Percentiles rank a stretch among this genome's conserved stretches.
These are phyloP conservation scores for Xenopus borealis DNA, from an alignment of 2,113 vertebrate species.

Conservation along the genomic window DNA sequence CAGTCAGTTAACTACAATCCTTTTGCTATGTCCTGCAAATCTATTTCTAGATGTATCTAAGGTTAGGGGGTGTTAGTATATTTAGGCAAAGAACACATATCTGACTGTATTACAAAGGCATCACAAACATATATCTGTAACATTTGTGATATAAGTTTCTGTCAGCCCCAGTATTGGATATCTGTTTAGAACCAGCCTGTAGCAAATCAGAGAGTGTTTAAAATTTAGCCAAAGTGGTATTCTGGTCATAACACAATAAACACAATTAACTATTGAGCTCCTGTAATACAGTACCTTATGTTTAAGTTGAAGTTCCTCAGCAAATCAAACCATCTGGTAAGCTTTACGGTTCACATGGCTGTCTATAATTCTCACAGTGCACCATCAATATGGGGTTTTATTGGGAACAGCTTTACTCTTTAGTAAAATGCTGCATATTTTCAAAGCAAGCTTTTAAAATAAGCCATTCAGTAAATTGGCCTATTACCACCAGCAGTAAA, in stretches of 20 bases:
- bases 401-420: conserved; percentile 16
- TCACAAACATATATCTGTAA: no score
- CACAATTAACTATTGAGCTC: neutral
- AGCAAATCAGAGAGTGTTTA: no score
- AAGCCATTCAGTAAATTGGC: neutral
- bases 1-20: no score
- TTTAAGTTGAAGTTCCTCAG: neutral
- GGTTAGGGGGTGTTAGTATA: no score
- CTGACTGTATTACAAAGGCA: no score
- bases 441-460: neutral
- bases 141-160: no score
- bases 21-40: no score
- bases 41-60: no score
- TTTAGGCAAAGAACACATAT: no score
- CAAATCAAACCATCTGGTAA: conserved; percentile 1
- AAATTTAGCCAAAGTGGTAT: no score
- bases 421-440: neutral
- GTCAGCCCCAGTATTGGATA: no score
- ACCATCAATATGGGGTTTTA: conserved; percentile 1
- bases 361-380: neutral
- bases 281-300: conserved; percentile 3
- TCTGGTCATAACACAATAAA: neutral
- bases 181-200: no score
- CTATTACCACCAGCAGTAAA: neutral
- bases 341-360: neutral